Base-by-base conservation (phyloP, 2,888 invertebrate genomes). In the Yponomeuta plumbellus region DNA sequence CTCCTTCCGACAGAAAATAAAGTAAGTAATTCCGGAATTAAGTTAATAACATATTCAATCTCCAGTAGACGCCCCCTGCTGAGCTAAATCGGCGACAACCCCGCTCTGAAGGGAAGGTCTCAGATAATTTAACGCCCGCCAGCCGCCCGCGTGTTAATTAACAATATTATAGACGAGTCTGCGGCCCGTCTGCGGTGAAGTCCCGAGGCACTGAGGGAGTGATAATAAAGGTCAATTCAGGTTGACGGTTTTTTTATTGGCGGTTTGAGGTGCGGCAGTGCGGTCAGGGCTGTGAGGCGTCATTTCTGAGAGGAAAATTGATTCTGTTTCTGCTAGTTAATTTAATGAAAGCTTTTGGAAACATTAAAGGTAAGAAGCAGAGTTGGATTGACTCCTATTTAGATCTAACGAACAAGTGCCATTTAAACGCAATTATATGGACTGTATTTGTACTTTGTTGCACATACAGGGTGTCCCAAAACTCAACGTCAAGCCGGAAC, bases 61-160 rank as follows among this genome's bases (percentile, higher is more conserved):
- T 52, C 5, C 44, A 52, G 44, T 52, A 52, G 44, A 13, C 44
- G 17, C 44, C 8, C 44, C 13, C 44, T 13, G 17, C 44, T 4
- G 8, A 17, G 44, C 44, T 52, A 52, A 52, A 17, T 13, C 44
- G 44, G 59, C 10, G 59, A 59, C 22, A 59, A 21, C 22, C 21
- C 59, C 20, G 17, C 22, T 11, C 21, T 11, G 22, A 23, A 20
- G 23, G 59, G 59, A 59, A 23, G 59, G 21, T 59, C 11, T 59
- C 21, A 20, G 59, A 59, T 59, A 59, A 59, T 59, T 17, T 59
- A 59, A 21, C 23, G 23, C 20, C n/a, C 21, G 59, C 23, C 23
- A 59, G 23, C 22, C 22, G 10, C 23, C n/a, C 57, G 34, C 59
- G 59, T 59, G 59, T 59, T 59, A 17, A 59, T 59, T 59, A 59